These are phyloP conservation scores for Acrocephalus arundinaceus DNA, from an alignment of 2,113 vertebrate genomes.

Conservation along the genomic window DNA sequence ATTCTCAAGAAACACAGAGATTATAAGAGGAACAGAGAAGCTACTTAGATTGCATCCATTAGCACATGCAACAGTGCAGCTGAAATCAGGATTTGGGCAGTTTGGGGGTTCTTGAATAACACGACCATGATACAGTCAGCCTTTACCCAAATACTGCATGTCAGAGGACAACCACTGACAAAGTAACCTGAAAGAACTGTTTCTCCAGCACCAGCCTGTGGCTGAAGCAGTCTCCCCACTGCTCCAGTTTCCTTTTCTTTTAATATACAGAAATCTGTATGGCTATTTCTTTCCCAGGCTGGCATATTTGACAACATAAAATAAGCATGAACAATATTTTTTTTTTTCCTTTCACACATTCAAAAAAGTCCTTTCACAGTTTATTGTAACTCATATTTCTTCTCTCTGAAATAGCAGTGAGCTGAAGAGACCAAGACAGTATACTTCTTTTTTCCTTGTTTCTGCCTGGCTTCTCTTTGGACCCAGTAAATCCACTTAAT, in stretches of 20 bases:
- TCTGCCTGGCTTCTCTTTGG: constrained; percentile 12
- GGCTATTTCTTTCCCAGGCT: background rate
- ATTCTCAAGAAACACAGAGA: background rate
- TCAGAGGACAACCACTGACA: background rate
- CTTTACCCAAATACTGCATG: background rate
- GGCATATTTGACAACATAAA: background rate
- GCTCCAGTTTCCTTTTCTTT: background rate
- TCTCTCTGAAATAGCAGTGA: background rate
- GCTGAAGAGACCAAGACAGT: background rate
- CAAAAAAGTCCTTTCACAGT: background rate
- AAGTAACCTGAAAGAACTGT: background rate
- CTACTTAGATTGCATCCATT: background rate
- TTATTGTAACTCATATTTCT: background rate
- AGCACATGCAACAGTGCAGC: background rate
- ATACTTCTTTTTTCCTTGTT: background rate
- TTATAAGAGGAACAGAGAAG: background rate
- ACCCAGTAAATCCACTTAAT: background rate
- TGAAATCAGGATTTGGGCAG: background rate
- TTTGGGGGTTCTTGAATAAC: background rate
- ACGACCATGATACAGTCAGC: background rate
- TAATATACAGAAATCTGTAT: background rate
- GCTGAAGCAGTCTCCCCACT: background rate
- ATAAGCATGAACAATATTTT: background rate
- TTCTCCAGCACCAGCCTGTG: background rate
- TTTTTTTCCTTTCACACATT: background rate